These are phyloP conservation scores for Melanotaenia parkinsoni DNA, from an alignment of 2,797 vertebrate genomes.

Conservation along the genomic window DNA sequence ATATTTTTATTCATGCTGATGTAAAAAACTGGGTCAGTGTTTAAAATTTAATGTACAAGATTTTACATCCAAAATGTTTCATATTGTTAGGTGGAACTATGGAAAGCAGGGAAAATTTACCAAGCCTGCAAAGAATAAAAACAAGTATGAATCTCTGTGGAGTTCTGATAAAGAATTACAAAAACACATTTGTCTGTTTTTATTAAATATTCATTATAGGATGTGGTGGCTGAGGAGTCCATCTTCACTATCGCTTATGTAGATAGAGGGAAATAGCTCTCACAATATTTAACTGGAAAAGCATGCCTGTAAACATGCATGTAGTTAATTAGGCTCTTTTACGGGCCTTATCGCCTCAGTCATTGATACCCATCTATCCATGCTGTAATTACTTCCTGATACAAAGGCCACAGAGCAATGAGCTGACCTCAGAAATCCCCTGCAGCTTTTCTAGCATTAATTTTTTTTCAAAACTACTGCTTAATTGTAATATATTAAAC, in stretches of 20 bases:
- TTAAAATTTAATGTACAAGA: slow-evolving; percentile 75
- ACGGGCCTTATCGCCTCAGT: slow-evolving; percentile 70
- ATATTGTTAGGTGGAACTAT: slow-evolving; percentile 10
- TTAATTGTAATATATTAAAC: slow-evolving; percentile 58
- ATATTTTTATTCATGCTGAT: slow-evolving; percentile 54
- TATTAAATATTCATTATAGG: slow-evolving; percentile 26
- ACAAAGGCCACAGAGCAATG: slow-evolving; percentile 66
- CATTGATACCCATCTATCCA: slow-evolving; percentile 74
- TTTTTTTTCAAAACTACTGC: slow-evolving; percentile 63
- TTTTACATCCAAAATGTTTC: slow-evolving; percentile 52
- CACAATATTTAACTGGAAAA: slow-evolving; percentile 43
- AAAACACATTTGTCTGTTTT: slow-evolving; percentile 20
- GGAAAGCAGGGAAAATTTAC: slow-evolving; percentile 18
- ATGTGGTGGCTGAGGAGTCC: slow-evolving; percentile 4
- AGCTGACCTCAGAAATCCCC: slow-evolving; percentile 68
- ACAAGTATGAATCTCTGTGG: slow-evolving; percentile 14
- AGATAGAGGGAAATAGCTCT: slow-evolving; percentile 35
- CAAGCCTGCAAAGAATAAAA: slow-evolving; percentile 3
- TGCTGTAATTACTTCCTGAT: slow-evolving; percentile 75
- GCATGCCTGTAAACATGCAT: slow-evolving; percentile 49
- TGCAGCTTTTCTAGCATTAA: slow-evolving; percentile 61
- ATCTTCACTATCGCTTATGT: slow-evolving; percentile 24
- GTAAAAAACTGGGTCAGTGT: slow-evolving; percentile 69
- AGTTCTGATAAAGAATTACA: slow-evolving; percentile 10
- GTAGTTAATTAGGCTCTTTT: slow-evolving; percentile 58